Conservation (phyloP, 2,888 invertebrate genomes). For the Malacosoma neustria region DNA sequence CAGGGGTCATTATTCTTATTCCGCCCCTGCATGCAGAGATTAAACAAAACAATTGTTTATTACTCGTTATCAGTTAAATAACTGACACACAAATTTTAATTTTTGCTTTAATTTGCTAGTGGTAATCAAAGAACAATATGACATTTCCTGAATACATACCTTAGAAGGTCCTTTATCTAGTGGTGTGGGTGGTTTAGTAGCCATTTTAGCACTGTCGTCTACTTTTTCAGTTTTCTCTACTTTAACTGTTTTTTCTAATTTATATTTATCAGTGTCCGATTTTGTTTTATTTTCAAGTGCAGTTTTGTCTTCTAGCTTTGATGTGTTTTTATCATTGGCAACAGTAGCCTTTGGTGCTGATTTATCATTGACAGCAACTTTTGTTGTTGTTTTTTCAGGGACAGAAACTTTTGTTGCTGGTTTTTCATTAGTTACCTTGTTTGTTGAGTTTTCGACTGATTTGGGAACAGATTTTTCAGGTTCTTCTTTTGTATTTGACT, state of each 20-base stretch:
- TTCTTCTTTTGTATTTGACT: background rate
- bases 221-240: slow-evolving; percentile 26
- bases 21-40: no score
- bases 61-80: no score
- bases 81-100: no score
- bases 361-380: slow-evolving; percentile 12
- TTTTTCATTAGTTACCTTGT: slow-evolving; percentile 13
- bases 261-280: slow-evolving; percentile 16
- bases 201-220: slow-evolving; percentile 53
- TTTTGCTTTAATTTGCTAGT: no score
- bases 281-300: slow-evolving; percentile 10
- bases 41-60: no score
- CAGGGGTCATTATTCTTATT: no score
- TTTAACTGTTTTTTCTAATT: slow-evolving; percentile 28
- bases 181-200: slow-evolving; percentile 59
- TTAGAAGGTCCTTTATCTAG: slow-evolving; percentile 55
- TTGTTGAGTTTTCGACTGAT: slow-evolving; percentile 20
- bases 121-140: no score
- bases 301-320: no score
- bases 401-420: slow-evolving; percentile 12
- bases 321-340: slow-evolving; percentile 27
- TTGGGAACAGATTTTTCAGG: slow-evolving; percentile 20
- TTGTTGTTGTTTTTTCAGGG: slow-evolving; percentile 9
- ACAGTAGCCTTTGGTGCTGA: slow-evolving; percentile 21
- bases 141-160: no score